Evolutionary conservation across 1,140 invertebrate genomes (phyloP).

Genomic region (Drosophila varians): DNA sequence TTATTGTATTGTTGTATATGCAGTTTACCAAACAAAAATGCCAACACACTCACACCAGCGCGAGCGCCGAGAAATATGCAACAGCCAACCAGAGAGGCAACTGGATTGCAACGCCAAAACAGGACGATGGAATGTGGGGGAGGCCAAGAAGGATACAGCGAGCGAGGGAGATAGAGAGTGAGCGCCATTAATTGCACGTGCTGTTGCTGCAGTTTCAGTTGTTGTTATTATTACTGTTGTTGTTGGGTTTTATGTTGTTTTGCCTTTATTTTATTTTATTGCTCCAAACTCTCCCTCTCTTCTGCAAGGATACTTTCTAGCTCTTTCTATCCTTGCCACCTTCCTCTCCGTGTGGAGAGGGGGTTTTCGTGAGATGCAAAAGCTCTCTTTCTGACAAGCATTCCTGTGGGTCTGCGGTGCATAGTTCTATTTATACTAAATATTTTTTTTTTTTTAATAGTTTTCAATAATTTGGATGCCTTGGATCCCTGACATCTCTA

Average conservation of each 20-base stretch:
- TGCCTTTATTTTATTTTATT: constrained; percentile 82
- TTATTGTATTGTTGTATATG: constrained; percentile 81
- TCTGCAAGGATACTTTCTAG: constrained; percentile 17
- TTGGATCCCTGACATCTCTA: too few species aligned
- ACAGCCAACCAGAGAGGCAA: constrained; percentile 65
- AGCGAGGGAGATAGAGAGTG: constrained; percentile 12
- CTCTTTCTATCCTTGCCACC: constrained; percentile 17
- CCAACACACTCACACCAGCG: constrained; percentile 60
- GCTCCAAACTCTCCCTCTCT: constrained; percentile 44
- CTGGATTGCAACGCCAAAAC: constrained; percentile 27
- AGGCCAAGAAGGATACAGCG: background rate
- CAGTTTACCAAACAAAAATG: constrained; percentile 82
- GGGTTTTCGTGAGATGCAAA: constrained; percentile 18
- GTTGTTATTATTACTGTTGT: constrained; percentile 57
- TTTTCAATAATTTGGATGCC: too few species aligned
- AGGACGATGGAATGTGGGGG: constrained; percentile 3
- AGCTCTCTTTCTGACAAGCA: constrained; percentile 40
- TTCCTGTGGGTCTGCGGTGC: background rate
- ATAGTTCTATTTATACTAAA: background rate
- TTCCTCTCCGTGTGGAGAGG: constrained; percentile 20
- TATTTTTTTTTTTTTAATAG: too few species aligned
- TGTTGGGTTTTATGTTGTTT: constrained; percentile 73
- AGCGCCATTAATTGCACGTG: constrained; percentile 65
- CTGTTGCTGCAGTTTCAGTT: constrained; percentile 41
- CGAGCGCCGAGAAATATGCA: constrained; percentile 62